A percentile compares a stretch with the other conserved stretches of the same genome.
Evolutionary conservation across 2,797 vertebrate genomes (phyloP).

Genomic region (Phoebastria nigripes): DNA sequence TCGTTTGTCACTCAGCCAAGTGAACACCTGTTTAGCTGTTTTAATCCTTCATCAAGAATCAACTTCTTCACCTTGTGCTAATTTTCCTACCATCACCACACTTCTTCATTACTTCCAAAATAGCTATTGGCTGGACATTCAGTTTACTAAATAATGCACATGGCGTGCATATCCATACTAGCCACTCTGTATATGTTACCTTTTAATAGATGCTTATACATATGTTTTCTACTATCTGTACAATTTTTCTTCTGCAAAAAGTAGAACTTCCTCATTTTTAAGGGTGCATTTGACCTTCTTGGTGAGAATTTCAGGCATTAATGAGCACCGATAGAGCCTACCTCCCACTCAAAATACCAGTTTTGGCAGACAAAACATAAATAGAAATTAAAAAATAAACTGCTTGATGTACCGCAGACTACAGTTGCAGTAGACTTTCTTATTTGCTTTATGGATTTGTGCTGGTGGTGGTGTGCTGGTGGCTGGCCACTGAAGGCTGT

Average conservation of each 20-base stretch:
- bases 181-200: neutral
- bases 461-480: neutral
- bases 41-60: conserved; percentile 2
- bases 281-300: neutral
- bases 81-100: neutral
- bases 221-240: neutral
- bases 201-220: neutral
- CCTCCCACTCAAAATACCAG: neutral
- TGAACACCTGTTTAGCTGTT: conserved; percentile 1
- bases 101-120: neutral
- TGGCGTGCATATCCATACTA: neutral
- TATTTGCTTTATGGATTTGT: neutral
- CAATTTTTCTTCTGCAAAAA: neutral
- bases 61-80: conserved; percentile 19
- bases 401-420: neutral
- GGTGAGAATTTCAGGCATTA: neutral
- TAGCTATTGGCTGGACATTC: neutral
- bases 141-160: neutral
- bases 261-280: neutral
- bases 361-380: neutral
- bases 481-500: conserved; percentile 16
- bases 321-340: neutral
- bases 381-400: neutral
- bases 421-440: neutral
- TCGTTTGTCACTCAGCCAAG: neutral